Base-by-base conservation (phyloP, 2,888 invertebrate genomes). In the Capitulum mitella region DNA sequence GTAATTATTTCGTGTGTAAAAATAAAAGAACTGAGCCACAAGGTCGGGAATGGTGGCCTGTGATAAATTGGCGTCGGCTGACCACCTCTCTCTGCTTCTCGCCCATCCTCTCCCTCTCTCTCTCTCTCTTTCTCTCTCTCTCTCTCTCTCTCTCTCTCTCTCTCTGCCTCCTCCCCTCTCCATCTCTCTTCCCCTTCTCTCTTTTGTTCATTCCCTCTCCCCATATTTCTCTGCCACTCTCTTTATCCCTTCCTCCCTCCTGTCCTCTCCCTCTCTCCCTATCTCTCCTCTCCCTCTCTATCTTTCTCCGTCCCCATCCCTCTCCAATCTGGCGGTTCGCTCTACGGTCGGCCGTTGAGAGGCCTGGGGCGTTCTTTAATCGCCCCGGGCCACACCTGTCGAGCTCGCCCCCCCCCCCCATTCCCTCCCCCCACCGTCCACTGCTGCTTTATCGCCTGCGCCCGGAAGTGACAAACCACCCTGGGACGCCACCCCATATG, bases 181-280 rank as follows among this genome's bases (percentile, higher is more conserved):
- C 19, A 80, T 78, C n/a, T 51, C 51, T 75, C 54, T 46, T 34
- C 43, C 51, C 64, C 48, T 58, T 48, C 29, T 74, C 58, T 43
- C 74, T 70, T 22, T 75, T 48, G 32, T 51, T 70, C 32, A 54
- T 54, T 70, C 43, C 78, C 75, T 77, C 75, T 79, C 64, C 22
- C 75, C 48, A 32, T 74, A 75, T 79, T 29, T 78, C 75, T 34
- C 74, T 79, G 78, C 74, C 79, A 78, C 78, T 79, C 77, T 80
- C 77, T 80, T n/a, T 51, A 43, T 80, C 77, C 80, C 48, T 78
- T 54, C 54, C 48, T 80, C 51, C 78, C 80, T 80, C 46, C 80
- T 46, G 51, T 75, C 78, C 32, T 54, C 79, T 79, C 80, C 80
- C 64, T 79, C 40, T 80, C 29, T 79, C 70, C 29, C 79, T 80